phyloP scores from a whole-genome alignment of 2,797 vertebrate genomes.

The Euphonia xanthogaster region DNA sequence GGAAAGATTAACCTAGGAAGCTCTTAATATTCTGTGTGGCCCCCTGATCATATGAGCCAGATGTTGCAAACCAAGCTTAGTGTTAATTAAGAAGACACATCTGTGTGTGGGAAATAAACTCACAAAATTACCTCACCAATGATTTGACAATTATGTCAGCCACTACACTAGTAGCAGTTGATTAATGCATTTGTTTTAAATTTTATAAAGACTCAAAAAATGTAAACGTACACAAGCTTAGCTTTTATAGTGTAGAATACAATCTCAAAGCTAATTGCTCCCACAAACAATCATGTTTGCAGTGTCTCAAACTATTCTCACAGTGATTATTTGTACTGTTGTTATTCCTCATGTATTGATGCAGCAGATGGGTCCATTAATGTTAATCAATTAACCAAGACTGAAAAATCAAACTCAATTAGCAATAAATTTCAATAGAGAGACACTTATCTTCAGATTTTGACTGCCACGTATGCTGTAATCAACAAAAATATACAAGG shows the following conservation, averaged over 20 bases:
- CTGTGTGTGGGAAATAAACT: constrained; percentile 33
- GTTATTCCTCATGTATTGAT: not conserved
- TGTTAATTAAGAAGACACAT: constrained; percentile 57
- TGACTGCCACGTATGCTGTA: not conserved
- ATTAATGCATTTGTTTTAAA: constrained; percentile 43
- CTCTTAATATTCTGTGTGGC: constrained; percentile 48
- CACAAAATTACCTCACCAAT: constrained; percentile 1
- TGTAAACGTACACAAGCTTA: not conserved
- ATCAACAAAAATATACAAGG: not conserved
- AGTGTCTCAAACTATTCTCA: constrained; percentile 15
- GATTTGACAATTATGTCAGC: constrained; percentile 6
- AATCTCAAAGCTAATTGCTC: constrained; percentile 27
- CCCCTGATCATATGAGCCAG: constrained; percentile 25
- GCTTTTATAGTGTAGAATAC: not conserved
- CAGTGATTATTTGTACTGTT: constrained; percentile 41
- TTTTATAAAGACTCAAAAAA: not conserved
- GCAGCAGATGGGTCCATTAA: constrained; percentile 61
- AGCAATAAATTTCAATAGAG: constrained; percentile 53
- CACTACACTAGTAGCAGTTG: not conserved
- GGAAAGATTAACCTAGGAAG: constrained; percentile 53
- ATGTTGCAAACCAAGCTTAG: constrained; percentile 52
- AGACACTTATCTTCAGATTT: constrained; percentile 10
- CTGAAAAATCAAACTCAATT: constrained; percentile 65
- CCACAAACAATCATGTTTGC: not conserved
- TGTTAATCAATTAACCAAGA: constrained; percentile 67